phyloP scores from a whole-genome alignment of 1,140 invertebrate species.

The Drosophila kohkoa region DNA sequence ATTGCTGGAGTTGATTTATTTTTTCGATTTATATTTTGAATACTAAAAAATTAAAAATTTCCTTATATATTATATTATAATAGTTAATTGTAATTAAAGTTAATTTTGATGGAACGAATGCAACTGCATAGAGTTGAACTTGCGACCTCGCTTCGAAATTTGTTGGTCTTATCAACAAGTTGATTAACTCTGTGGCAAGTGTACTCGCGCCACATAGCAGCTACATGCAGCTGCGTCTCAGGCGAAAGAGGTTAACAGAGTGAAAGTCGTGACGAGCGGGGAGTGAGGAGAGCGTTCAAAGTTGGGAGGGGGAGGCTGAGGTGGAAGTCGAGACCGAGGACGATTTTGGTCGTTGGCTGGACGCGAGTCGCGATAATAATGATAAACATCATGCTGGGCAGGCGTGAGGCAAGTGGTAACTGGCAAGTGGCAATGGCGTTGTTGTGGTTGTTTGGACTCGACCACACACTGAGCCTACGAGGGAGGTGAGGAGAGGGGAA shows the following conservation, averaged over 20 bases:
- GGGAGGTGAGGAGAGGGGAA: neutral
- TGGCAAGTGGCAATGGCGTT: neutral
- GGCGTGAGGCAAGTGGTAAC: constrained; percentile 18
- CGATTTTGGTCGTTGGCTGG: constrained; percentile 47
- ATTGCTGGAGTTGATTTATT: too few relatives aligned
- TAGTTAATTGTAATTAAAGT: too few relatives aligned
- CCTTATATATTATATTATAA: too few relatives aligned
- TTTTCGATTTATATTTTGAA: too few relatives aligned
- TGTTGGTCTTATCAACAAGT: constrained; percentile 6
- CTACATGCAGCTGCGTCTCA: neutral
- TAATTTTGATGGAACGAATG: too few relatives aligned
- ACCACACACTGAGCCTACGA: too few relatives aligned
- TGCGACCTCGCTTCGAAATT: too few relatives aligned
- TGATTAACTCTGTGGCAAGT: constrained; percentile 26
- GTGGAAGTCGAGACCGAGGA: constrained; percentile 6
- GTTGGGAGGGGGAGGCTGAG: neutral
- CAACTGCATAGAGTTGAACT: too few relatives aligned
- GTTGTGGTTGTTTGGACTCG: too few relatives aligned
- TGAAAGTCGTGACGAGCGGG: neutral
- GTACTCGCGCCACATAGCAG: neutral
- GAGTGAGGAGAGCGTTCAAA: too few relatives aligned
- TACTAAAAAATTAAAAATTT: too few relatives aligned
- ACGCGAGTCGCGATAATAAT: constrained; percentile 70
- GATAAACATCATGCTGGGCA: constrained; percentile 60
- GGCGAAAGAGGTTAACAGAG: neutral